Evolutionary conservation across 2,888 invertebrate species (phyloP), one percentile per base, ranked within the genome.

Genomic region (Fragum whitleyi): DNA sequence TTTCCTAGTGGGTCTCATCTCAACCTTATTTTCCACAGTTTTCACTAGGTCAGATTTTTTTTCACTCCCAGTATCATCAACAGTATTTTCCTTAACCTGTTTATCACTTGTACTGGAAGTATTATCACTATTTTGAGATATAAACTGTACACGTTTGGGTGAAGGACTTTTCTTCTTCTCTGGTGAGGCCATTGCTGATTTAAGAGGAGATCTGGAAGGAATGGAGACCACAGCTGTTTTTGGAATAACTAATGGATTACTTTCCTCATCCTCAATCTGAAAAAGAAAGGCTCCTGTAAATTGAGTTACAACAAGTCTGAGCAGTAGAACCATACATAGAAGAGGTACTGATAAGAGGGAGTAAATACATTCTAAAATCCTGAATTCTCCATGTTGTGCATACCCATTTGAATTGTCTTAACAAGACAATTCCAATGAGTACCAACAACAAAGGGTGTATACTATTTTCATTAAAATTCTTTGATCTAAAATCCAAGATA

Each of bases 91-190:
- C 29, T 51, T 71, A 65, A 42, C 53, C 55, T 14, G 53, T 61
- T 32, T n/a, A 32, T 14, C n/a, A 32, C n/a, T 32, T 7, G 28
- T 57, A 28, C 26, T 28, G 9, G 26, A 11, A 57, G 57, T 11
- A 57, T 19, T 9, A 11, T 28, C 57, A 72, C 61, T 75, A 81
- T 87, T 88, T 87, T 86, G 86, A 39, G 82, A 73, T 51, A 85
- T 75, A 86, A 91, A 91, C 67, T 82, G 83, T n/a, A 91, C 91
- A 29, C 82, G 79, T 73, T 90, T 90, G 47, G 88, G 90, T 1
- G 90, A 91, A 0, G 89, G 89, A 62, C 86, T 87, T 26, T 73
- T 77, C 59, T 77, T 79, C 53, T 81, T 87, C 16, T 80, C 72
- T 29, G 88, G 88, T 69, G 86, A 83, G 6, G 86, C 87, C 23